Conservation (phyloP, 2,113 vertebrate genomes). For the Tinamus guttatus region DNA sequence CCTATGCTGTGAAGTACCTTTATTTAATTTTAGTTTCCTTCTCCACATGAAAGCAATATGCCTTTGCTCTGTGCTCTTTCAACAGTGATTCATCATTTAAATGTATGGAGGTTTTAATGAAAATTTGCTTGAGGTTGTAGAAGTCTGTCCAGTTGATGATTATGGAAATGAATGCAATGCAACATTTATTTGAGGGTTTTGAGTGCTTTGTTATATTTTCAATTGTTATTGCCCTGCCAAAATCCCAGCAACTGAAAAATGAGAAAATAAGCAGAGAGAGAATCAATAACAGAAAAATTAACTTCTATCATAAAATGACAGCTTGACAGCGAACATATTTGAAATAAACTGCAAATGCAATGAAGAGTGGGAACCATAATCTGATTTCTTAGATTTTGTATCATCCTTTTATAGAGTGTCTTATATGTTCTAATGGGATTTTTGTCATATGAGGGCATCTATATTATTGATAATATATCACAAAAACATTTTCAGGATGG, state of each 20-base stretch:
- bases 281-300: slow-evolving; percentile 47
- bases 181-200: slow-evolving; percentile 8
- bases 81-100: neutral
- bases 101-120: neutral
- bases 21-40: neutral
- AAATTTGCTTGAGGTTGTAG: neutral
- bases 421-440: neutral
- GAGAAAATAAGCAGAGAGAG: slow-evolving; percentile 29
- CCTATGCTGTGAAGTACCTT: neutral
- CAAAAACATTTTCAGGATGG: neutral
- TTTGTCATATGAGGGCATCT: neutral
- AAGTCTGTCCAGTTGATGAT: neutral
- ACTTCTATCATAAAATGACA: slow-evolving; percentile 56
- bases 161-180: neutral
- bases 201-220: neutral
- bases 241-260: slow-evolving; percentile 2
- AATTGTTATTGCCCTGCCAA: neutral
- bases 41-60: neutral
- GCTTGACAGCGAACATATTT: slow-evolving; percentile 9
- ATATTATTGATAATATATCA: neutral
- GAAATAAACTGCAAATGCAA: slow-evolving; percentile 38
- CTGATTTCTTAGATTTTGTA: neutral
- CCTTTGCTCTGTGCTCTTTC: neutral
- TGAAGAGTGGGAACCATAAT: neutral
- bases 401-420: neutral